These are phyloP conservation scores for Gymnoscopelus braueri DNA, from an alignment of 2,797 vertebrate species.

Conservation along the genomic window DNA sequence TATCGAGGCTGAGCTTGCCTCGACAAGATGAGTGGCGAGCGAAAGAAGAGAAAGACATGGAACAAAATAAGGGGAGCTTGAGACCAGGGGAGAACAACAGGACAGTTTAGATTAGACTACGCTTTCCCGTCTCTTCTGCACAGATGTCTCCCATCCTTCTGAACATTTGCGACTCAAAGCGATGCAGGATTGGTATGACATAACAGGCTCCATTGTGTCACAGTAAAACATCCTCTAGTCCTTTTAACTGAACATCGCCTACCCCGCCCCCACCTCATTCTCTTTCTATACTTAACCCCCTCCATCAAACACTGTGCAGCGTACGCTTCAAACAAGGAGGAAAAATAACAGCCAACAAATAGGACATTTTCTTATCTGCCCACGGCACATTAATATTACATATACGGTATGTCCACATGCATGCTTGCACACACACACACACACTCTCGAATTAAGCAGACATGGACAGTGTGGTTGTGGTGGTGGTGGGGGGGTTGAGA, in stretches of 20 bases:
- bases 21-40: slow-evolving; percentile 32
- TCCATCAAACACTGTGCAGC: slow-evolving; percentile 7
- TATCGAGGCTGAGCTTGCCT: slow-evolving; percentile 15
- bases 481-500: background rate
- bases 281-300: background rate
- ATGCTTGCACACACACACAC: slow-evolving; percentile 49
- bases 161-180: slow-evolving; percentile 26
- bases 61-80: slow-evolving; percentile 33
- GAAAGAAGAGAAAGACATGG: slow-evolving; percentile 27
- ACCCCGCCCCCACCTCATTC: background rate
- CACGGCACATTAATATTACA: slow-evolving; percentile 56
- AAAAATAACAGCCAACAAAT: slow-evolving; percentile 44
- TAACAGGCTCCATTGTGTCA: slow-evolving; percentile 1
- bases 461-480: background rate
- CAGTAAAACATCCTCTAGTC: background rate
- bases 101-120: slow-evolving; percentile 38
- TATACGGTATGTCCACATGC: slow-evolving; percentile 42
- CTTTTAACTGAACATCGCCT: background rate
- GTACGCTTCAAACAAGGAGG: slow-evolving; percentile 31
- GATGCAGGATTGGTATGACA: slow-evolving; percentile 18
- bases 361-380: slow-evolving; percentile 43
- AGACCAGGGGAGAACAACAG: slow-evolving; percentile 30
- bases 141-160: slow-evolving; percentile 19
- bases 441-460: slow-evolving; percentile 1
- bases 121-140: slow-evolving; percentile 34